Evolutionary conservation across 2,113 vertebrate species (phyloP).

Genomic region (Crotalus tigris): DNA sequence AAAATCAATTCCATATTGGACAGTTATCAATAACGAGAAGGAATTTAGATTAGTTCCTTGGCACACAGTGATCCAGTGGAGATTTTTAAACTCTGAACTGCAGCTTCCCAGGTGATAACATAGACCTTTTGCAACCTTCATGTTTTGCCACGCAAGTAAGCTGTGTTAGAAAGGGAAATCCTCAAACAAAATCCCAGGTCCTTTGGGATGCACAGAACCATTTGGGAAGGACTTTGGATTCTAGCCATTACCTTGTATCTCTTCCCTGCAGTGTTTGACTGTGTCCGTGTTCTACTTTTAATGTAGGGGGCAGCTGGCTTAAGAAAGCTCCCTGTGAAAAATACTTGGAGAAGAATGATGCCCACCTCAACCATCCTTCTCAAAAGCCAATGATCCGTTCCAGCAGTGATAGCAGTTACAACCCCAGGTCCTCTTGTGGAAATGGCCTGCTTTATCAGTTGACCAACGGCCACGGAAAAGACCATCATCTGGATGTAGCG

Average conservation of each 20-base stretch:
- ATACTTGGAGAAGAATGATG: slow-evolving; percentile 65
- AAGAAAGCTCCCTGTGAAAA: slow-evolving; percentile 74
- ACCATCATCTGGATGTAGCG: slow-evolving; percentile 71
- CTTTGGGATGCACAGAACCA: neutral
- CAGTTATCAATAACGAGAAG: neutral
- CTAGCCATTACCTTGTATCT: neutral
- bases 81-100: neutral
- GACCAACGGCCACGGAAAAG: slow-evolving; percentile 48
- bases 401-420: slow-evolving; percentile 84
- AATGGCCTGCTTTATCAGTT: slow-evolving; percentile 47
- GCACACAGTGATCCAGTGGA: neutral
- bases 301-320: slow-evolving; percentile 76
- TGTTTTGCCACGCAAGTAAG: neutral
- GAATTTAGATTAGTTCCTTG: neutral
- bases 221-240: neutral
- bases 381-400: slow-evolving; percentile 86
- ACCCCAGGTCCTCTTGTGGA: slow-evolving; percentile 50
- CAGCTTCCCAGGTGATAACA: neutral
- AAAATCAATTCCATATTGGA: neutral
- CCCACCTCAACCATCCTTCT: slow-evolving; percentile 48
- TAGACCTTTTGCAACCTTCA: neutral
- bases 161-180: neutral
- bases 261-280: no score
- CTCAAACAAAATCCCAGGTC: neutral
- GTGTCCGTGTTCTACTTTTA: neutral